Conservation (phyloP, 1,140 invertebrate species). For the Meteorus sp. region DNA sequence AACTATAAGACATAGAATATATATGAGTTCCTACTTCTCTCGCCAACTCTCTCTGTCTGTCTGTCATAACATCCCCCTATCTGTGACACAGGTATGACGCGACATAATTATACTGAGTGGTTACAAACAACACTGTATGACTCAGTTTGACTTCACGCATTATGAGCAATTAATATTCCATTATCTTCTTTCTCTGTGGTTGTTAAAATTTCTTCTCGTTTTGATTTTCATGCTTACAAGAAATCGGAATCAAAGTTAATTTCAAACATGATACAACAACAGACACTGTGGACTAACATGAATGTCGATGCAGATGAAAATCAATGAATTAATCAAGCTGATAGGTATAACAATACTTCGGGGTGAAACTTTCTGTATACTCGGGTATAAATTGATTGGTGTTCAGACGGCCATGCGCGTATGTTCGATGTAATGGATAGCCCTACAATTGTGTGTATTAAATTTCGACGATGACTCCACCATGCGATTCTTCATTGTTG, state of each 20-base stretch:
- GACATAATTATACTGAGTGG: conserved; percentile 16
- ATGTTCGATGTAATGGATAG: conserved; percentile 10
- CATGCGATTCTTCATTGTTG: conserved; percentile 16
- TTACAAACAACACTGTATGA: not conserved
- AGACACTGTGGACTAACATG: too few species aligned
- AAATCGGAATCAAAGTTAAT: too few species aligned
- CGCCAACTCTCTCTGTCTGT: too few species aligned
- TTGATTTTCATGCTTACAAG: too few species aligned
- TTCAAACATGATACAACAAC: too few species aligned
- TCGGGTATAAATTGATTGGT: not conserved
- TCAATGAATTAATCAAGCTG: too few species aligned
- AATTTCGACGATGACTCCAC: conserved; percentile 17
- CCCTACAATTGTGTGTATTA: not conserved
- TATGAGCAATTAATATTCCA: too few species aligned
- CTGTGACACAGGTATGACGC: not conserved
- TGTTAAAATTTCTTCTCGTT: too few species aligned
- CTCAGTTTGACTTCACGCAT: not conserved
- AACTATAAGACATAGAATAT: conserved; percentile 24
- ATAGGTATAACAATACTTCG: too few species aligned
- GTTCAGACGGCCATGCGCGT: not conserved
- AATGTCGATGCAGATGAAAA: too few species aligned
- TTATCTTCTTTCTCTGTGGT: too few species aligned
- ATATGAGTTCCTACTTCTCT: conserved; percentile 3
- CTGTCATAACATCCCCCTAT: not conserved
- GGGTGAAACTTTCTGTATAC: not conserved